Conservation (phyloP, 2,797 vertebrate species). For the Halcyon badia region DNA sequence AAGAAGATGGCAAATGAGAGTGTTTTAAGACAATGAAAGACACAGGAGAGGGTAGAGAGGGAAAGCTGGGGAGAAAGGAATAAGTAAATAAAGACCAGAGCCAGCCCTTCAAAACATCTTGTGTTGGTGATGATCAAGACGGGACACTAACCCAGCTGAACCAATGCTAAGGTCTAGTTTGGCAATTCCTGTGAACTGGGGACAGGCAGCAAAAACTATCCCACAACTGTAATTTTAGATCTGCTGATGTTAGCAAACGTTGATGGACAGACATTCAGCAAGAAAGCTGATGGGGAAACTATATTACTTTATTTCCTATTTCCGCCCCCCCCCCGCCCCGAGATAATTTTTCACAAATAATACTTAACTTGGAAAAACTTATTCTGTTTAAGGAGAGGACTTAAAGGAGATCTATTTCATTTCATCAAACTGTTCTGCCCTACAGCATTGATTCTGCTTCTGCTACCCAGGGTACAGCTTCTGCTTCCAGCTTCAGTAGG, state of each 20-base stretch:
- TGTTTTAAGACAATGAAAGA: background rate
- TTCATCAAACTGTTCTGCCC: background rate
- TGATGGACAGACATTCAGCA: slow-evolving; percentile 20
- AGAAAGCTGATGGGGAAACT: slow-evolving; percentile 44
- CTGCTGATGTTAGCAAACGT: slow-evolving; percentile 15
- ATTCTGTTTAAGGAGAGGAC: background rate
- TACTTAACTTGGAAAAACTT: background rate
- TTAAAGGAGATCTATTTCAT: background rate
- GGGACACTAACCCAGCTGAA: background rate
- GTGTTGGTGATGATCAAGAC: background rate
- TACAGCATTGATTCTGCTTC: background rate
- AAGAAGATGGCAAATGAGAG: background rate
- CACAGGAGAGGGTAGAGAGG: background rate
- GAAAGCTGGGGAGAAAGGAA: background rate
- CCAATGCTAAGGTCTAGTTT: background rate
- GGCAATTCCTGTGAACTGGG: background rate
- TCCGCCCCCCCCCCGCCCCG: too few species aligned
- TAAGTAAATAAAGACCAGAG: background rate
- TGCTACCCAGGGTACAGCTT: background rate
- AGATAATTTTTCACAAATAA: slow-evolving; percentile 23
- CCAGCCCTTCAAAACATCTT: background rate
- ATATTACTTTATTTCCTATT: background rate
- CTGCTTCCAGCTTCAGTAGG: background rate
- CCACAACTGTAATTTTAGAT: slow-evolving; percentile 36
- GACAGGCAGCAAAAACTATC: background rate